These are phyloP conservation scores for Oenanthe melanoleuca DNA, from an alignment of 2,113 vertebrate genomes.

Conservation along the genomic window DNA sequence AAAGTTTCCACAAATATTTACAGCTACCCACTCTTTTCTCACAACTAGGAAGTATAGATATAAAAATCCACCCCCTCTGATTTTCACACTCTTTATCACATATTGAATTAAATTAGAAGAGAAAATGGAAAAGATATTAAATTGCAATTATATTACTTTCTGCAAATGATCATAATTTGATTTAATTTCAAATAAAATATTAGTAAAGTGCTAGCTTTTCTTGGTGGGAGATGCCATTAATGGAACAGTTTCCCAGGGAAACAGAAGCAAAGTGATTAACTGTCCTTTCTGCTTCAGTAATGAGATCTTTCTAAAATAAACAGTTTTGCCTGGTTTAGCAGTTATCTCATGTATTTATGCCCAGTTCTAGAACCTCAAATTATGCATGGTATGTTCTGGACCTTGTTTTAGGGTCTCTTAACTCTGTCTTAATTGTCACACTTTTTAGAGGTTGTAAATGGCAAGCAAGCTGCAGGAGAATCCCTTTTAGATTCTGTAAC, in stretches of 20 bases:
- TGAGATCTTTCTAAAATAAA: background rate
- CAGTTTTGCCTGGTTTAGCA: background rate
- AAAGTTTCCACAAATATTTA: background rate
- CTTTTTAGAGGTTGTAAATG: background rate
- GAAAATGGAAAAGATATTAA: slow-evolving; percentile 3
- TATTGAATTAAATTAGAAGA: background rate
- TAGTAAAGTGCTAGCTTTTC: background rate
- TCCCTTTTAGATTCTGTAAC: background rate
- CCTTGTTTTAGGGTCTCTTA: background rate
- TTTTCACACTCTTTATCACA: background rate
- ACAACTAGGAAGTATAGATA: background rate
- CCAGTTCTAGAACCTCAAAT: background rate
- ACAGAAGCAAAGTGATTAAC: background rate
- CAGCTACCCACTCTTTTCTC: background rate
- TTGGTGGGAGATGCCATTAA: background rate
- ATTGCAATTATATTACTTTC: background rate
- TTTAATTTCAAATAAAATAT: slow-evolving; percentile 18
- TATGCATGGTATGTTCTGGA: background rate
- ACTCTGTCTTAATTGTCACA: background rate
- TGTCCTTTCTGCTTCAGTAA: background rate
- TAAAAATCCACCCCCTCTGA: background rate
- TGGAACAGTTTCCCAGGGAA: background rate
- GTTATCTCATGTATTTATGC: background rate
- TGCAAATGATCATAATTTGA: background rate
- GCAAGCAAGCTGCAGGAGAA: background rate